Conservation (phyloP, 2,888 invertebrate species). For the Philhelius pedissequus region DNA sequence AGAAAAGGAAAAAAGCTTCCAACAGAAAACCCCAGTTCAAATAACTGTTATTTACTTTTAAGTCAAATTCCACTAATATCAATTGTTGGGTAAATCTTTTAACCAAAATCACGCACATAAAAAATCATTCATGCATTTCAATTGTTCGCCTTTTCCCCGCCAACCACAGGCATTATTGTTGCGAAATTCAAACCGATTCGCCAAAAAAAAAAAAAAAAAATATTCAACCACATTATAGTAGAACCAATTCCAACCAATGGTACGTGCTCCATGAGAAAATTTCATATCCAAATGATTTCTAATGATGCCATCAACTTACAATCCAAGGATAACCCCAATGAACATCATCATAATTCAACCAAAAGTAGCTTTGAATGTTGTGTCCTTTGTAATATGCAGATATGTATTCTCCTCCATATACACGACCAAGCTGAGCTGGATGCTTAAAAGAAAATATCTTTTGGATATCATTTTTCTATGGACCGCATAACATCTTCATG, state of each 20-base stretch:
- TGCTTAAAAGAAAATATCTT: too few relatives aligned
- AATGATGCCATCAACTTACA: conserved; percentile 40
- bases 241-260: not conserved
- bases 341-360: conserved; percentile 37
- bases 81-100: conserved; percentile 18
- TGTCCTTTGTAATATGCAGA: too few relatives aligned
- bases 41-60: conserved; percentile 7
- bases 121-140: not conserved
- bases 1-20: not conserved
- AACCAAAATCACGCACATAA: not conserved
- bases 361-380: conserved; percentile 3
- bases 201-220: not conserved
- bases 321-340: conserved; percentile 18
- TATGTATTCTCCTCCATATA: not conserved
- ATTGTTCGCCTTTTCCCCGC: not conserved
- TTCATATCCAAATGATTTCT: conserved; percentile 45
- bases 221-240: not conserved
- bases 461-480: not conserved
- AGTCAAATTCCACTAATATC: conserved; percentile 25
- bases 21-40: not conserved
- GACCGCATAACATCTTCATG: not conserved
- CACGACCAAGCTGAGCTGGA: not conserved
- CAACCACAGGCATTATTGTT: not conserved
- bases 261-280: conserved; percentile 26
- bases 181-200: conserved; percentile 15